Evolutionary conservation across 2,888 invertebrate species (phyloP).

Genomic region (Oasisia sp.): DNA sequence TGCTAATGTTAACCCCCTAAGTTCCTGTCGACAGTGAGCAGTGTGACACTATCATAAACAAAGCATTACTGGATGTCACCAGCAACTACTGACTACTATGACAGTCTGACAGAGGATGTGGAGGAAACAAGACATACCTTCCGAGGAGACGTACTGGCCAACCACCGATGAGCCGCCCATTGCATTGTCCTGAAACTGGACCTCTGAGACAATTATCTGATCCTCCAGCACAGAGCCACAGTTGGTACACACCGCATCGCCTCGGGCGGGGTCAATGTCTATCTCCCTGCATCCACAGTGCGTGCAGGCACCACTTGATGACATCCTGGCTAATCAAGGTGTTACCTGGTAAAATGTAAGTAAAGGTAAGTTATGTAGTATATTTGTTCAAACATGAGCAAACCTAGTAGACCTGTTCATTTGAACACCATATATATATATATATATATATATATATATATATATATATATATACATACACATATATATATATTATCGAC

Average conservation of each 20-base stretch:
- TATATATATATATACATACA: too few species aligned
- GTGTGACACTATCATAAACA: background rate
- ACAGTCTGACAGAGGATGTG: too few species aligned
- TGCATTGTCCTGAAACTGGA: conserved; percentile 93
- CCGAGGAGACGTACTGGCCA: conserved; percentile 92
- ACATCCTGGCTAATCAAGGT: background rate
- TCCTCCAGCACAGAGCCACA: conserved; percentile 97
- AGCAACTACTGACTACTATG: background rate
- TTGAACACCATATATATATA: too few species aligned
- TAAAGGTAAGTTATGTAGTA: background rate
- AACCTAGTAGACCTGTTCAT: too few species aligned
- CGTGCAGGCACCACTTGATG: conserved; percentile 51
- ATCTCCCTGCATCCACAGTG: conserved; percentile 78
- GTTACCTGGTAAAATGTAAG: background rate
- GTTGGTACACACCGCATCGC: conserved; percentile 94
- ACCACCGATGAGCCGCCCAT: conserved; percentile 88
- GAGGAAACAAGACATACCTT: conserved; percentile 74
- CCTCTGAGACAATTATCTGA: conserved; percentile 94
- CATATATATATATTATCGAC: too few species aligned
- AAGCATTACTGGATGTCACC: background rate
- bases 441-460: too few species aligned
- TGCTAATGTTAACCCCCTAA: too few species aligned
- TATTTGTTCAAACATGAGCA: too few species aligned
- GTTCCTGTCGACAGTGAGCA: background rate
- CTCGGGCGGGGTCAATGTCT: conserved; percentile 92